Evolutionary conservation across 1,140 invertebrate species (phyloP).

Genomic region (Musca vetustissima): DNA sequence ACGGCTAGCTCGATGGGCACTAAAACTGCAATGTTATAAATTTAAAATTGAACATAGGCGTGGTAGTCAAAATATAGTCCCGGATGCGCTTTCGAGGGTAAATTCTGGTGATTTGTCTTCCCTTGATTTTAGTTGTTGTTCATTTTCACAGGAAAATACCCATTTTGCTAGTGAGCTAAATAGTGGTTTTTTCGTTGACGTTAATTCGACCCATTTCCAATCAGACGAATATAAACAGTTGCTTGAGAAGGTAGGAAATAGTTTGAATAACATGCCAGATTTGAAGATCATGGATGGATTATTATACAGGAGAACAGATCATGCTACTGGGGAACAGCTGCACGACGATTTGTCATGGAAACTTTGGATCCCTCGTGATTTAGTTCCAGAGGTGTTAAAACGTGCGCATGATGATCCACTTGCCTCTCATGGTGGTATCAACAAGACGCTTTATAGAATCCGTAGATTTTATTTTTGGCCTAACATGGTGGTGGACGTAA

Average conservation of each 20-base stretch:
- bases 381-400: background rate
- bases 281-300: background rate
- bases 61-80: slow-evolving; percentile 45
- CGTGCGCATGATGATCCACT: too few relatives aligned
- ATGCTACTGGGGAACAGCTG: too few relatives aligned
- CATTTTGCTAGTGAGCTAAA: too few relatives aligned
- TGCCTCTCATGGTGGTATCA: too few relatives aligned
- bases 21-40: slow-evolving; percentile 35
- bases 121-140: background rate
- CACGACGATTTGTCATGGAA: slow-evolving; percentile 9
- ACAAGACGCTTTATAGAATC: too few relatives aligned
- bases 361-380: background rate
- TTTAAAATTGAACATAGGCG: slow-evolving; percentile 52
- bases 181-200: too few relatives aligned
- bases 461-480: too few relatives aligned
- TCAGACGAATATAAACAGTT: background rate
- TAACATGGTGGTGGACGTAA: too few relatives aligned
- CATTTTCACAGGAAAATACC: too few relatives aligned
- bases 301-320: background rate
- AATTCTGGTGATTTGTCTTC: slow-evolving; percentile 4
- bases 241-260: background rate
- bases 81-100: slow-evolving; percentile 44
- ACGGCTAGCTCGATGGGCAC: slow-evolving; percentile 43
- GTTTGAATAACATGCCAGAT: background rate
- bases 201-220: too few relatives aligned